phyloP scores from a whole-genome alignment of 2,888 invertebrate species.

The Chrysolina oricalcia region DNA sequence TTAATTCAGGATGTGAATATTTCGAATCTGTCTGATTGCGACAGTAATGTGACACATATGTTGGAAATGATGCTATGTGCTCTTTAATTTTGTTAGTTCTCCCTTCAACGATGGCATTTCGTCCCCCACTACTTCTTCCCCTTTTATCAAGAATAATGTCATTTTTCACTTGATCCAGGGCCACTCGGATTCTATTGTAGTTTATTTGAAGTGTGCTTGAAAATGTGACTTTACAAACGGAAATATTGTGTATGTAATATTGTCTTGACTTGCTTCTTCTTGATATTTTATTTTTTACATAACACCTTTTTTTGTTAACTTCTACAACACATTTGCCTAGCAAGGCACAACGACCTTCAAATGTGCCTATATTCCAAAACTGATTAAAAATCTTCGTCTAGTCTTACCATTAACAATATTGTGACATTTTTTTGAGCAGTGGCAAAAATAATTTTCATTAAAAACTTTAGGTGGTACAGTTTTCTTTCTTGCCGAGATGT shows the following conservation, averaged over 20 bases:
- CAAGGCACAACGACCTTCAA: slow-evolving; percentile 33
- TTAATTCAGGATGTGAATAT: no score
- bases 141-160: slow-evolving; percentile 28
- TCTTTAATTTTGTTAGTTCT: no score
- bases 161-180: slow-evolving; percentile 23
- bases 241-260: slow-evolving; percentile 20
- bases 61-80: no score
- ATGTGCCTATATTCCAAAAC: slow-evolving; percentile 36
- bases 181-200: slow-evolving; percentile 29
- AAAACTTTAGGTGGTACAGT: slow-evolving; percentile 27
- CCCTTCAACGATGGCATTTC: no score
- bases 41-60: no score
- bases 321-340: slow-evolving; percentile 27
- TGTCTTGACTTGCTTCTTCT: slow-evolving; percentile 30
- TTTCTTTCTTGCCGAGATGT: slow-evolving; percentile 29
- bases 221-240: slow-evolving; percentile 30
- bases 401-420: neutral
- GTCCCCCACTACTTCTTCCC: slow-evolving; percentile 11
- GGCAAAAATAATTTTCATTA: slow-evolving; percentile 30
- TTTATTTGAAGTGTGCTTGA: slow-evolving; percentile 32
- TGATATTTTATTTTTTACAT: slow-evolving; percentile 29
- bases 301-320: slow-evolving; percentile 30
- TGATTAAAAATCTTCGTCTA: slow-evolving; percentile 29
- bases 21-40: no score
- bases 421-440: slow-evolving; percentile 25